A percentile compares a stretch with the other conserved stretches of the same genome.
These are phyloP conservation scores for Phymorhynchus buccinoides DNA, from an alignment of 1,140 invertebrate genomes.

Conservation along the genomic window DNA sequence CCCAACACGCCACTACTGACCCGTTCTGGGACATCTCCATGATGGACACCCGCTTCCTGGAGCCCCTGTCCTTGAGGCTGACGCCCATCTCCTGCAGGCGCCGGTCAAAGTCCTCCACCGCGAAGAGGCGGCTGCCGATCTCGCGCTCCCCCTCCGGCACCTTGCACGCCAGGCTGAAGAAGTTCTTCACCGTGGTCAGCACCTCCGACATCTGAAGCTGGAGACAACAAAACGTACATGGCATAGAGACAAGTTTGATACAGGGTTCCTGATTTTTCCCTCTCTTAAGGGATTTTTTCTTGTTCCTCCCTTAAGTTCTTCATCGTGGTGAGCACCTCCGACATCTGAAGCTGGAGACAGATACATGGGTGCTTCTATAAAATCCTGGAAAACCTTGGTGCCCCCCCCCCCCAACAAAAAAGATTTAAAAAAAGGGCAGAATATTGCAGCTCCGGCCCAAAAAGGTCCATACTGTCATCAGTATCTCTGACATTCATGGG, in stretches of 20 bases:
- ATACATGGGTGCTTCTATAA: no score
- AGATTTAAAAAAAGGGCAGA: no score
- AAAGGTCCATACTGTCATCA: no score
- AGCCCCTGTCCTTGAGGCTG: constrained; percentile 67
- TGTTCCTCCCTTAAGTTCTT: no score
- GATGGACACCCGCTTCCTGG: constrained; percentile 84
- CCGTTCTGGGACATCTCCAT: constrained; percentile 67
- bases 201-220: constrained; percentile 98
- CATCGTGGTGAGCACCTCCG: constrained; percentile 80
- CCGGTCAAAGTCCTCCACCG: constrained; percentile 86
- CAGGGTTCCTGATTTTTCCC: no score
- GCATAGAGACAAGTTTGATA: no score
- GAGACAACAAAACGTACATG: no score
- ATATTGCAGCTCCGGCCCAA: no score
- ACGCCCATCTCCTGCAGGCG: constrained; percentile 80
- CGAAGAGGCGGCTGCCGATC: constrained; percentile 57
- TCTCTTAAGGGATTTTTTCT: no score
- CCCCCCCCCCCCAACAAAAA: no score
- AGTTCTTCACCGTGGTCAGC: constrained; percentile 92
- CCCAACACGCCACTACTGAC: constrained; percentile 48
- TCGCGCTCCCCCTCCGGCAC: constrained; percentile 66
- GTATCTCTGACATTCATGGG: no score
- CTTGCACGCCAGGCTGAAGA: constrained; percentile 91
- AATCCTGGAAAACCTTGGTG: no score
- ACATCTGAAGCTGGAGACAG: background rate